Evolutionary conservation across 2,113 vertebrate genomes (phyloP), one percentile per base, ranked within the genome.

Genomic region (Noctilio leporinus): DNA sequence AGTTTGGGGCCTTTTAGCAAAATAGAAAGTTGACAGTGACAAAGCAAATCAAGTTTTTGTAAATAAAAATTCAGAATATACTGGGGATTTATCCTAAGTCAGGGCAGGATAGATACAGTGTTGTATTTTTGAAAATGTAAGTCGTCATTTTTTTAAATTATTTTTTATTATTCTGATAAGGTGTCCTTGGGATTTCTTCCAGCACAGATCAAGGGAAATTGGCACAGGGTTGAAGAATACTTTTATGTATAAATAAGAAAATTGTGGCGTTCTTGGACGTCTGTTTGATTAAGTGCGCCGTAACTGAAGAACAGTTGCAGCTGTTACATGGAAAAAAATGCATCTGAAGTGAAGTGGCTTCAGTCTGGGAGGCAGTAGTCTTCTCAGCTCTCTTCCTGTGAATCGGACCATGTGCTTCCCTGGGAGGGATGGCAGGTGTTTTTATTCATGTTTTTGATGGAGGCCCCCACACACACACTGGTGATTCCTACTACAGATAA

Each of bases 181-280:
- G 30, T 0, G 24, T 80, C 86, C 82, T 53, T 95, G 93, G 87
- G 73, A 86, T 72, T 86, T 89, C 40, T 95, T 93, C 86, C 83
- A 95, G 33, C 72, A 51, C 24, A 93, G 86, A 92, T 85, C 87
- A 91, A 96, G 93, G 91, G 77, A 89, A 82, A 72, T 43, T n/a
- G 45, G 90, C 35, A 4, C 59, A 82, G 40, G 17, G 47, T 40
- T 59, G 72, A 93, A 92, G 78, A 84, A 43, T 73, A 83, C 47
- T 80, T 95, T 83, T 87, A 51, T 69, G 43, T 80, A 43, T 92
- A 83, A 90, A 75, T 88, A 88, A 93, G 70, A 95, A 90, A 88
- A 88, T 35, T 1, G 3, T 35, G 38, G 16, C 76, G 38, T 89
- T 95, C 59, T 85, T 57, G 55, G 90, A 73, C 86, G 91, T 91